These are phyloP conservation scores for Callitettix versicolor DNA, from an alignment of 1,140 invertebrate species.

Conservation along the genomic window DNA sequence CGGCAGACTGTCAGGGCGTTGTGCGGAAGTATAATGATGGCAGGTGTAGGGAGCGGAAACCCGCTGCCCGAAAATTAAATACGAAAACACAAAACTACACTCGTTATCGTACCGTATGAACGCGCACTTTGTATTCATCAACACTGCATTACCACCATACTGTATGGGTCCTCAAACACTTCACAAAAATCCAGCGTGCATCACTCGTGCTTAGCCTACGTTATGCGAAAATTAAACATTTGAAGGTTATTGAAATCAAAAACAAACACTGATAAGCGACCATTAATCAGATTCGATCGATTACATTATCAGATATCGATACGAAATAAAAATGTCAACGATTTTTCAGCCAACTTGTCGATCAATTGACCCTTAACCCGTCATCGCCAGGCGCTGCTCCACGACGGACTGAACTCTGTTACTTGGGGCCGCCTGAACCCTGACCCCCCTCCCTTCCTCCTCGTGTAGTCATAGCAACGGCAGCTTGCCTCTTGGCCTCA, in stretches of 20 bases:
- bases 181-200: background rate
- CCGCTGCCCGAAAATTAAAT: background rate
- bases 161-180: background rate
- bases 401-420: slow-evolving; percentile 7
- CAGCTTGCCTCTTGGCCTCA: slow-evolving; percentile 9
- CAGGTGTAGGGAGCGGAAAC: slow-evolving; percentile 4
- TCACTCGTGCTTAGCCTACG: background rate
- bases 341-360: background rate
- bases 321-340: no score
- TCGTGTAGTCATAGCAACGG: background rate
- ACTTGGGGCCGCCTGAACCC: slow-evolving; percentile 5
- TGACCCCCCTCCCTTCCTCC: slow-evolving; percentile 8
- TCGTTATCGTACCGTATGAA: background rate
- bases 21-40: slow-evolving; percentile 28
- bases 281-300: background rate
- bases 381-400: background rate
- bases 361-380: background rate
- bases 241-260: background rate
- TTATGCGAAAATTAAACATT: background rate
- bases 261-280: background rate
- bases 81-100: slow-evolving; percentile 1
- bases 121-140: no score
- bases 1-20: slow-evolving; percentile 25
- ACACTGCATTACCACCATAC: background rate
- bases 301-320: background rate